Percentiles rank a stretch among this genome's conserved stretches.
These are phyloP conservation scores for Typhlichthys subterraneus DNA, from an alignment of 2,797 vertebrate species.

Conservation along the genomic window DNA sequence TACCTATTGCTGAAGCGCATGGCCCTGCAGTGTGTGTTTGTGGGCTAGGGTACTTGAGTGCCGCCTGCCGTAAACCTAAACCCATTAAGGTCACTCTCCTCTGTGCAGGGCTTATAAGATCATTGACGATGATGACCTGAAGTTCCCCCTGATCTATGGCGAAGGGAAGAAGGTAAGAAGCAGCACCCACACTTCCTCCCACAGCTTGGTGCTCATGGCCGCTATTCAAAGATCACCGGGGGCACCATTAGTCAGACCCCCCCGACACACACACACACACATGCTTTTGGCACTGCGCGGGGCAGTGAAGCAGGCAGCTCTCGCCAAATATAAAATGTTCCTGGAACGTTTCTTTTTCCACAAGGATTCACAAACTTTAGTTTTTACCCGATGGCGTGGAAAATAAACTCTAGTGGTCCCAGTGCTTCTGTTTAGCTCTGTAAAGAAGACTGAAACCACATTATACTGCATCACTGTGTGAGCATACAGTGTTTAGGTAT, in stretches of 20 bases:
- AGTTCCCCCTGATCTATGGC: conserved; percentile 98
- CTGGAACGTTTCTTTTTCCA: conserved; percentile 12
- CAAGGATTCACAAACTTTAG: conserved; percentile 15
- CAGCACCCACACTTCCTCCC: conserved; percentile 26
- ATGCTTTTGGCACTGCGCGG: conserved; percentile 1
- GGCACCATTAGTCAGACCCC: conserved; percentile 39
- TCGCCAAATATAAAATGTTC: conserved; percentile 21
- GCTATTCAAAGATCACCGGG: conserved; percentile 52
- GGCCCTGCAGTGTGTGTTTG: background rate
- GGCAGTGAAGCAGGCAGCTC: conserved; percentile 15
- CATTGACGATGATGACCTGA: conserved; percentile 97
- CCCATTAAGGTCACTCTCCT: conserved; percentile 56
- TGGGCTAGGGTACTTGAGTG: conserved; percentile 25
- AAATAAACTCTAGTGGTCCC: background rate
- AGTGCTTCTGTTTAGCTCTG: too few species aligned
- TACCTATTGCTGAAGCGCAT: too few species aligned
- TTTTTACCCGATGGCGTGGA: conserved; percentile 10
- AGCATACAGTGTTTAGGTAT: too few species aligned
- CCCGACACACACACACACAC: background rate
- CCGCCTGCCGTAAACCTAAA: conserved; percentile 44
- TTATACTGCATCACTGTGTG: too few species aligned
- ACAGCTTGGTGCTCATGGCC: conserved; percentile 30
- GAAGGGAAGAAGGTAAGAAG: conserved; percentile 96
- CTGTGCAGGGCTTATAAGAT: conserved; percentile 95
- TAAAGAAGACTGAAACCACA: too few species aligned